These are phyloP conservation scores for Crax fasciolata DNA, from an alignment of 2,797 vertebrate species.

Conservation along the genomic window DNA sequence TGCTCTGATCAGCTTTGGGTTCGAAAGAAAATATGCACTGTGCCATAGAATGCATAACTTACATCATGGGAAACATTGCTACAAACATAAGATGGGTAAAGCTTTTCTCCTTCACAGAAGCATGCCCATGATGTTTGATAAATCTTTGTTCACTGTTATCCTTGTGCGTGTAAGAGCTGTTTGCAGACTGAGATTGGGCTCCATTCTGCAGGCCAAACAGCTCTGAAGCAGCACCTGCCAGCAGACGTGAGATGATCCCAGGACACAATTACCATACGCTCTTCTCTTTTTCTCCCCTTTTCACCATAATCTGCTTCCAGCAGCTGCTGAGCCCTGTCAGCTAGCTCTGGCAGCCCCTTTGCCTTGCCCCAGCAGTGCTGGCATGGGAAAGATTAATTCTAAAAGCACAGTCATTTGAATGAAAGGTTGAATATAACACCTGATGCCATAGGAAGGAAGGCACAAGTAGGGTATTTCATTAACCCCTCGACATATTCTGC, in stretches of 20 bases:
- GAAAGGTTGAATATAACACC: not conserved
- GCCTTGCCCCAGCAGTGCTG: accelerated
- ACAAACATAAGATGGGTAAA: not conserved
- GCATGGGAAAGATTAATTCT: not conserved
- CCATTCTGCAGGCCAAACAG: not conserved
- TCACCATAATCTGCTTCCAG: not conserved
- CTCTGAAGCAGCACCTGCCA: not conserved
- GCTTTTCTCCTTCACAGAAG: not conserved
- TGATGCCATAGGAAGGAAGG: not conserved
- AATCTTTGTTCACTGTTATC: not conserved
- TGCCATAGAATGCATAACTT: not conserved
- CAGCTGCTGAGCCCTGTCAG: not conserved
- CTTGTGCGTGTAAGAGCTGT: not conserved
- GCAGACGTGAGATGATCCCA: not conserved
- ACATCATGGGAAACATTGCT: not conserved
- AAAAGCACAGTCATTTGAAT: accelerated
- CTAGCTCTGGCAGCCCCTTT: not conserved
- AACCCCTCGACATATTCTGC: not conserved
- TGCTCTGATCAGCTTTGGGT: not conserved
- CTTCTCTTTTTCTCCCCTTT: not conserved
- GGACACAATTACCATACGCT: accelerated
- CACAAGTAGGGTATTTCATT: not conserved
- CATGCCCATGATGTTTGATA: not conserved
- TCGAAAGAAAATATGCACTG: not conserved
- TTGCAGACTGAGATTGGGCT: not conserved